Evolutionary conservation across 1,140 invertebrate genomes (phyloP).

Genomic region (Ips nitidus): DNA sequence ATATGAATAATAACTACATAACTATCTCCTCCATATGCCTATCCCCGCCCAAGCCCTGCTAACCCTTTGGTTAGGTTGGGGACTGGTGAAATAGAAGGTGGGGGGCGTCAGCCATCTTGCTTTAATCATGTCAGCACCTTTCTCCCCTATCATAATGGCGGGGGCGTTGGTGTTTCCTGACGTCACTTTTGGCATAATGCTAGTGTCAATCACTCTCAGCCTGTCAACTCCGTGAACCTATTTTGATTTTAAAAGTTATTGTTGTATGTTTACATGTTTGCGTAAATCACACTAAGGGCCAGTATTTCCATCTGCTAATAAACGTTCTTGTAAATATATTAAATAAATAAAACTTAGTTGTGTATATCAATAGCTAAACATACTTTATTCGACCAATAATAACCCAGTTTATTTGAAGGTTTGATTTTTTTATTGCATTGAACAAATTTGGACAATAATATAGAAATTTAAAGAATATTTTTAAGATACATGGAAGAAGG

Average conservation of each 20-base stretch:
- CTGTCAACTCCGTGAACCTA: constrained; percentile 71
- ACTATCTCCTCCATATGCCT: constrained; percentile 19
- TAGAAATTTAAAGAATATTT: too few species aligned
- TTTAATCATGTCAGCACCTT: constrained; percentile 78
- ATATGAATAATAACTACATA: neutral
- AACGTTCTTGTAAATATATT: too few species aligned
- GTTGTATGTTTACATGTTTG: too few species aligned
- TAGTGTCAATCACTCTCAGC: constrained; percentile 75
- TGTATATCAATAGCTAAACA: too few species aligned
- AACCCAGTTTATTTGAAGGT: too few species aligned
- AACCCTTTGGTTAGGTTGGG: constrained; percentile 45
- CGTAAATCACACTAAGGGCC: too few species aligned
- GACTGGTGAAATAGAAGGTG: constrained; percentile 40
- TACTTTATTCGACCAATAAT: too few species aligned
- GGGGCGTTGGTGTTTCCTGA: constrained; percentile 83
- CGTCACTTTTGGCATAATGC: constrained; percentile 74
- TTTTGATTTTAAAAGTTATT: constrained; percentile 44
- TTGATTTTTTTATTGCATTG: too few species aligned
- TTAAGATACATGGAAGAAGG: too few species aligned
- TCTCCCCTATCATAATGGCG: constrained; percentile 82
- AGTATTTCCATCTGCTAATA: too few species aligned
- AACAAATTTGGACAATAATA: too few species aligned
- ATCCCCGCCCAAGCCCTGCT: constrained; percentile 43
- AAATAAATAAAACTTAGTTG: too few species aligned
- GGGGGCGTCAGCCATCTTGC: constrained; percentile 60